Percentiles rank a stretch among this genome's conserved stretches.
phyloP scores from a whole-genome alignment of 2,113 vertebrate species.

The Heterotis niloticus region DNA sequence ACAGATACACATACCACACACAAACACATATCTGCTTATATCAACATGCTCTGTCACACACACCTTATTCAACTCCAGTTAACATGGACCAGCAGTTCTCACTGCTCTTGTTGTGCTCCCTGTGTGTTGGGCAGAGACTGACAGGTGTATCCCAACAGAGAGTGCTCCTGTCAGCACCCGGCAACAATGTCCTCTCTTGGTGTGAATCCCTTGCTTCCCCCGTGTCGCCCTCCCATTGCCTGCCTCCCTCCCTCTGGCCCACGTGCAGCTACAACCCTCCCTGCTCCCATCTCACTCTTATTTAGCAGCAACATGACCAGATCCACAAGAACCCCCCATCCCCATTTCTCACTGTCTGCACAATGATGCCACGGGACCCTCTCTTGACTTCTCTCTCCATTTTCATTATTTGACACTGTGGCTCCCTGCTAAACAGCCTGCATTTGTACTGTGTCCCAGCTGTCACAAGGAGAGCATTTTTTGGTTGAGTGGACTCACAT shows the following conservation, averaged over 20 bases:
- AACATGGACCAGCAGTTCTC: neutral
- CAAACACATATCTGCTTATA: neutral
- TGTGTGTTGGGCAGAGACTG: conserved; percentile 37
- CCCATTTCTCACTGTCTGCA: no score
- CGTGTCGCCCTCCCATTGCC: neutral
- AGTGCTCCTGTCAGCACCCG: conserved; percentile 46
- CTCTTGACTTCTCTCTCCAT: conserved; percentile 30
- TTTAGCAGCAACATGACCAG: neutral
- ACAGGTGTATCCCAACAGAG: conserved; percentile 56
- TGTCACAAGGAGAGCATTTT: no score
- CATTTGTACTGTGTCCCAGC: no score
- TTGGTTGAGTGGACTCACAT: no score
- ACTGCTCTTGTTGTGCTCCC: neutral
- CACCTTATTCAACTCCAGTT: neutral
- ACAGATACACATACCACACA: neutral
- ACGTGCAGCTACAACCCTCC: conserved; percentile 26
- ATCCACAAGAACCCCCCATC: neutral
- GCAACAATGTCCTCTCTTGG: conserved; percentile 47
- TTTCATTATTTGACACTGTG: conserved; percentile 1
- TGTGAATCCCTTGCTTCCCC: conserved; percentile 36
- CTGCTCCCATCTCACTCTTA: conserved; percentile 22
- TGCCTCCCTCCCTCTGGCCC: neutral
- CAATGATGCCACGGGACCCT: conserved; percentile 35
- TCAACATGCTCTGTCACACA: neutral
- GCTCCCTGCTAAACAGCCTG: neutral